Evolutionary conservation across 2,797 vertebrate species (phyloP).

Genomic region (Myripristis jacobus): DNA sequence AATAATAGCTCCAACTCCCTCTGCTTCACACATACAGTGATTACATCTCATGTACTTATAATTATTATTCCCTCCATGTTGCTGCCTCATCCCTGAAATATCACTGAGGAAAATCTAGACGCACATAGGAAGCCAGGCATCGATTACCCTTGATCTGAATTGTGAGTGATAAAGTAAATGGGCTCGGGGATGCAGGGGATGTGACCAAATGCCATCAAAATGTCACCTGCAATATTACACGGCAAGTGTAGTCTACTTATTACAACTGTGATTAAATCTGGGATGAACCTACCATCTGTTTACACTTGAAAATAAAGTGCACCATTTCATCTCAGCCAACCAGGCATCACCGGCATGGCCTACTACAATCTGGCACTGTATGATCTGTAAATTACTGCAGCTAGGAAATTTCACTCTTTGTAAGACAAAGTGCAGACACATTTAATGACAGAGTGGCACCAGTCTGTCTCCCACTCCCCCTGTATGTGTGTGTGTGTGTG

Average conservation of each 20-base stretch:
- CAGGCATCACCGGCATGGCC: neutral
- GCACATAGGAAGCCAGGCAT: conserved; percentile 64
- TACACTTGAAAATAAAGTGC: conserved; percentile 10
- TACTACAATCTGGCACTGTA: neutral
- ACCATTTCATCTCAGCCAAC: neutral
- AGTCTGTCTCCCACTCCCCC: conserved; percentile 45
- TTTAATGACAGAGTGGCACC: conserved; percentile 25
- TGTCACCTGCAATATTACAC: conserved; percentile 9
- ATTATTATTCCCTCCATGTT: conserved; percentile 69
- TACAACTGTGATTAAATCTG: conserved; percentile 30
- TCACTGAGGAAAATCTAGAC: conserved; percentile 60
- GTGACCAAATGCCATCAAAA: conserved; percentile 39
- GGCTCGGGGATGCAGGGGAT: conserved; percentile 36
- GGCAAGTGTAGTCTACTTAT: conserved; percentile 11
- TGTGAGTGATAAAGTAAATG: conserved; percentile 53
- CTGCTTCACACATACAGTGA: conserved; percentile 67
- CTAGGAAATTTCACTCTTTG: conserved; percentile 10
- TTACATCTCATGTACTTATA: conserved; percentile 77
- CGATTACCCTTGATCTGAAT: conserved; percentile 63
- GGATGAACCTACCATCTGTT: conserved; percentile 12
- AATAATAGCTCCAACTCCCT: conserved; percentile 62
- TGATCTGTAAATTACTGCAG: neutral
- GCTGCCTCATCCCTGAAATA: conserved; percentile 60
- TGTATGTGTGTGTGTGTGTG: conserved; percentile 1
- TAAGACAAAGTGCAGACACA: conserved; percentile 26